phyloP scores from a whole-genome alignment of 92 coral and sea anemone genomes.

The Zoanthus solanderi region DNA sequence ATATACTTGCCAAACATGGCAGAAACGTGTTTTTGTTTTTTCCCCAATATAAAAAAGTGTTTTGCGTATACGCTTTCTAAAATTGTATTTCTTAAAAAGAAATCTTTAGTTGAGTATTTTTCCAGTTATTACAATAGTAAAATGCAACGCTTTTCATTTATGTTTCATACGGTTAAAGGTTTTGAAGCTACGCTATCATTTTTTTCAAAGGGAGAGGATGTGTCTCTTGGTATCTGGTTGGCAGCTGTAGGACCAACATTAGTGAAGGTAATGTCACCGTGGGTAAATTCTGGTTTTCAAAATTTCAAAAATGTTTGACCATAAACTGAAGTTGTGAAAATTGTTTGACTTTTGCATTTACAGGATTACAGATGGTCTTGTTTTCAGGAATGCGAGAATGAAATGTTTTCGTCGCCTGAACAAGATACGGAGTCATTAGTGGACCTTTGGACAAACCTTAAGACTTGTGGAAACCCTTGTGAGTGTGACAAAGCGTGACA shows the following conservation, averaged over 20 bases:
- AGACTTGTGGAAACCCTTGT: conserved; percentile 35
- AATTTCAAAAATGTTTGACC: too few species aligned
- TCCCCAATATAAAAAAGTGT: too few species aligned
- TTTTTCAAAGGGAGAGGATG: conserved; percentile 36
- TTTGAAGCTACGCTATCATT: too few species aligned
- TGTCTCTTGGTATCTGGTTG: conserved; percentile 43
- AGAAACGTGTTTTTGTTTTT: too few species aligned
- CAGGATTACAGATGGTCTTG: conserved; percentile 47
- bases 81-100: too few species aligned
- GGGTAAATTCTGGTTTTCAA: not conserved
- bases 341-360: not conserved
- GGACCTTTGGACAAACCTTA: conserved; percentile 40
- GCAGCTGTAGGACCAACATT: conserved; percentile 40
- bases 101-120: too few species aligned
- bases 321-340: not conserved
- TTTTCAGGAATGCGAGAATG: conserved; percentile 43
- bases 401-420: conserved; percentile 45
- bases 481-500: conserved; percentile 22
- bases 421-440: conserved; percentile 32
- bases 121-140: too few species aligned
- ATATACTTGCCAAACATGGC: too few species aligned
- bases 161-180: too few species aligned
- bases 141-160: too few species aligned
- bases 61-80: too few species aligned
- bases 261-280: conserved; percentile 16